Base-by-base conservation (phyloP, 1,140 invertebrate genomes). In the Cheumatopsyche charites region DNA sequence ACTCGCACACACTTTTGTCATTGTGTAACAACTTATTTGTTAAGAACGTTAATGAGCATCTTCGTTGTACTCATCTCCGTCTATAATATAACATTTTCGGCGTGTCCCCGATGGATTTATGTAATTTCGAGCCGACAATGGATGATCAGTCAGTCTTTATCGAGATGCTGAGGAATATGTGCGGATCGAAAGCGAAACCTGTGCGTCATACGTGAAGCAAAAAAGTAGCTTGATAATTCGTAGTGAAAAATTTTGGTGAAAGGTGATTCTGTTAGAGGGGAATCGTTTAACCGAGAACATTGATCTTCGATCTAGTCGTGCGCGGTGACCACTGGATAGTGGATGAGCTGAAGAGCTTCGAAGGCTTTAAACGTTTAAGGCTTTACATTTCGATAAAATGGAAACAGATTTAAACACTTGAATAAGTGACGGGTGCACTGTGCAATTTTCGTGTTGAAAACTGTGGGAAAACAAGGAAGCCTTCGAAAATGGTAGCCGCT, bases 201-300 rank as follows among this genome's bases (percentile, higher is more conserved):
- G 19, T 36, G 29, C 19, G 9, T 21, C 11, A 58, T 12, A 58
- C 1, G 21, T 23, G 23, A 25, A 58, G 7, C 19, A 26, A 25
- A 58, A 58, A 11, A 58, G 25, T 47, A 47, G 25, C 13, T 58
- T n/a, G 47, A 58, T 25, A 25, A 58, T 25, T 58, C 55, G n/a
- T n/a, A n/a, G n/a, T n/a, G n/a, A n/a, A n/a, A n/a, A n/a, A n/a
- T n/a, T n/a, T n/a, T n/a, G 55, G 55, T 58, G 55, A 58, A 58
- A 58, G 55, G 55, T 26, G 55, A 25, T 52, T 47, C 12, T 21
- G 49, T 58, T 58, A 58, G 55, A 58, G 55, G 55, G 55, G 55
- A 58, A 58, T 5, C 21, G 21, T 25, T 21, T 58, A 52, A 9
- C 21, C 21, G 21, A 7, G 11, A n/a, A n/a, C 11, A 58, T 25